A percentile compares a stretch with the other conserved stretches of the same genome.
Evolutionary conservation across 1,140 invertebrate genomes (phyloP).

Genomic region (Leptonema lineaticorne): DNA sequence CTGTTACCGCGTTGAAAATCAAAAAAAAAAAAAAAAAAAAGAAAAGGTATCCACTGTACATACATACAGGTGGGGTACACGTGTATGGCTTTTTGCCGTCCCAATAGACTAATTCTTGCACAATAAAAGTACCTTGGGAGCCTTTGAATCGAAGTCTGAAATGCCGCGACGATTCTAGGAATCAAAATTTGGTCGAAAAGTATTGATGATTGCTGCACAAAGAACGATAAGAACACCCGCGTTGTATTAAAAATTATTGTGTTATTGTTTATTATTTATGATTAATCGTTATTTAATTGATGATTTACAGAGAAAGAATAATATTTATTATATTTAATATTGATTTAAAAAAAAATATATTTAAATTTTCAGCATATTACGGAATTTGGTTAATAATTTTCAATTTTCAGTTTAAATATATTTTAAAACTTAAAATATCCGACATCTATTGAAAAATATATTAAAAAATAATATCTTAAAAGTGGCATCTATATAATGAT

Average conservation of each 20-base stretch:
- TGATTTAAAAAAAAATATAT: background rate
- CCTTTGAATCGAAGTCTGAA: background rate
- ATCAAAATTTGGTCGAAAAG: background rate
- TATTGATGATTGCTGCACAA: too few species aligned
- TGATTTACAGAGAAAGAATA: background rate
- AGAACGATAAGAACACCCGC: too few species aligned
- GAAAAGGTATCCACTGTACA: slow-evolving; percentile 2
- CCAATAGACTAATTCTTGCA: slow-evolving; percentile 15
- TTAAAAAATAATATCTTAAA: background rate
- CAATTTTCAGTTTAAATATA: too few species aligned
- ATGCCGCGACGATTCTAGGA: background rate
- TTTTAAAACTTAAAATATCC: background rate
- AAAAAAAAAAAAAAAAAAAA: too few species aligned
- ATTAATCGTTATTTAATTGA: too few species aligned
- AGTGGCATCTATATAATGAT: background rate
- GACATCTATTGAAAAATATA: background rate
- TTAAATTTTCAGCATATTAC: background rate
- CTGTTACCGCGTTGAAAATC: background rate
- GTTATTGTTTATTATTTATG: too few species aligned
- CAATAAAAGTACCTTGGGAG: background rate
- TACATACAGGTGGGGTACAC: background rate
- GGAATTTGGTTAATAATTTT: too few species aligned
- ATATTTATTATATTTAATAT: background rate
- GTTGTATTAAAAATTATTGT: too few species aligned
- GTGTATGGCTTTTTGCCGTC: too few species aligned